A percentile compares a stretch with the other conserved stretches of the same genome.
Conservation (phyloP, 2,888 invertebrate genomes). For the Linnaemya tessellans region DNA sequence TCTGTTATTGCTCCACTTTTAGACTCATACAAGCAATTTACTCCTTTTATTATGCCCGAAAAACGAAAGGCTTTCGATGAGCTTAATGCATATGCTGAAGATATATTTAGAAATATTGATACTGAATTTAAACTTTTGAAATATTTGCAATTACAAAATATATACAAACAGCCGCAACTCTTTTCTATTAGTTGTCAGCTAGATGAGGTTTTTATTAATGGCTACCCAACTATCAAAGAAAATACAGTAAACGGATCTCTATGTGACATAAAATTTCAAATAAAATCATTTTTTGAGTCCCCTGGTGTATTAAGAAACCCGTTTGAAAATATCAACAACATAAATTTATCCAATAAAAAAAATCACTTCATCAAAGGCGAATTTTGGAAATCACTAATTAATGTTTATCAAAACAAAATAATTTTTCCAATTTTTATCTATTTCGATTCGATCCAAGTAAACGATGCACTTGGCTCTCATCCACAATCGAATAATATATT, state of each 20-base stretch:
- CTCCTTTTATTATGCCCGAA: constrained; percentile 37
- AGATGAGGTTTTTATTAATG: constrained; percentile 50
- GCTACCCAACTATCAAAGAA: constrained; percentile 64
- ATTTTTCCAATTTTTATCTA: constrained; percentile 68
- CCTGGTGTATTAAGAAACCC: constrained; percentile 54
- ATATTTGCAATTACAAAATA: constrained; percentile 41
- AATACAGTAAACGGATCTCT: constrained; percentile 62
- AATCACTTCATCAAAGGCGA: constrained; percentile 52
- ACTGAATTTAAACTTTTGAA: constrained; percentile 45
- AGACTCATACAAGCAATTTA: constrained; percentile 22
- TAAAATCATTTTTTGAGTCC: constrained; percentile 56
- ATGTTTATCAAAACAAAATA: constrained; percentile 37
- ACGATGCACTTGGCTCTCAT: constrained; percentile 62
- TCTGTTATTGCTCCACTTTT: constrained; percentile 35
- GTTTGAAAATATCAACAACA: constrained; percentile 54
- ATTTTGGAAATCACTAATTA: constrained; percentile 54
- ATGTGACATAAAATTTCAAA: constrained; percentile 54
- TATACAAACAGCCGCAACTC: constrained; percentile 46
- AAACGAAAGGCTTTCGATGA: constrained; percentile 35
- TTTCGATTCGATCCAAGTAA: constrained; percentile 68
- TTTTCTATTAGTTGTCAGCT: constrained; percentile 55
- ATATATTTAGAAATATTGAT: constrained; percentile 35
- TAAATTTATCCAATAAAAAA: constrained; percentile 55
- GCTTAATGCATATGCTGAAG: constrained; percentile 31
- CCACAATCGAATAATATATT: constrained; percentile 59